A percentile compares a stretch with the other conserved stretches of the same genome.
Evolutionary conservation across 1,140 invertebrate genomes (phyloP).

Genomic region (Caenorhabditis remanei): DNA sequence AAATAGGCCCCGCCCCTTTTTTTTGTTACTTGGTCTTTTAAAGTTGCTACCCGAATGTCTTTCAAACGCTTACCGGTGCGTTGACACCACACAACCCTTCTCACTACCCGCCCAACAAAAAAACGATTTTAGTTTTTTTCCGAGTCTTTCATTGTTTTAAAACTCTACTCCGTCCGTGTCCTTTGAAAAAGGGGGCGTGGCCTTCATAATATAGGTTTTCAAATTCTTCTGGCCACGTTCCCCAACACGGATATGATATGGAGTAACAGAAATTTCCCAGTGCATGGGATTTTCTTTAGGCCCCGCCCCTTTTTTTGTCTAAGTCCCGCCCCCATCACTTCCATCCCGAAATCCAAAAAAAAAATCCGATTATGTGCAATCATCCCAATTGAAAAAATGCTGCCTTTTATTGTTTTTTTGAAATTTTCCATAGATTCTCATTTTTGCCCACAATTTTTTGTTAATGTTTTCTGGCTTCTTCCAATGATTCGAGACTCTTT

Average conservation of each 20-base stretch:
- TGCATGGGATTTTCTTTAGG: conserved; percentile 23
- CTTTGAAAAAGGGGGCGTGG: not conserved
- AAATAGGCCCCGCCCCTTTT: not conserved
- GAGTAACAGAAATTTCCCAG: not conserved
- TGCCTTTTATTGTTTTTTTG: not conserved
- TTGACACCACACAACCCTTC: not conserved
- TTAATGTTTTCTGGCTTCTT: not conserved
- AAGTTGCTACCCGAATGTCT: conserved; percentile 41
- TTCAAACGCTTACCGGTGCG: conserved; percentile 30
- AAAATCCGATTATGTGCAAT: conserved; percentile 47
- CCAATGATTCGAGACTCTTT: conserved; percentile 33
- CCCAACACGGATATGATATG: too few species aligned
- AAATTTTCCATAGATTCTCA: conserved; percentile 44
- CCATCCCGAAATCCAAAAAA: not conserved
- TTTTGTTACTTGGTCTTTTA: not conserved
- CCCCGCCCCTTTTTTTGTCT: not conserved
- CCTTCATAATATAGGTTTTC: too few species aligned
- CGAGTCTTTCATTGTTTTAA: conserved; percentile 40
- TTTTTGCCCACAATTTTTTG: not conserved
- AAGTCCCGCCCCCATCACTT: not conserved
- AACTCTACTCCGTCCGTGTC: not conserved
- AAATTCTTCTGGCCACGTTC: too few species aligned
- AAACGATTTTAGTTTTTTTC: conserved; percentile 42
- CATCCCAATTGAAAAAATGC: not conserved
- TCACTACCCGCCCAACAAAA: conserved; percentile 33